These are phyloP conservation scores for Potamarius usumacintae DNA, from an alignment of 2,113 vertebrate genomes.

Conservation along the genomic window DNA sequence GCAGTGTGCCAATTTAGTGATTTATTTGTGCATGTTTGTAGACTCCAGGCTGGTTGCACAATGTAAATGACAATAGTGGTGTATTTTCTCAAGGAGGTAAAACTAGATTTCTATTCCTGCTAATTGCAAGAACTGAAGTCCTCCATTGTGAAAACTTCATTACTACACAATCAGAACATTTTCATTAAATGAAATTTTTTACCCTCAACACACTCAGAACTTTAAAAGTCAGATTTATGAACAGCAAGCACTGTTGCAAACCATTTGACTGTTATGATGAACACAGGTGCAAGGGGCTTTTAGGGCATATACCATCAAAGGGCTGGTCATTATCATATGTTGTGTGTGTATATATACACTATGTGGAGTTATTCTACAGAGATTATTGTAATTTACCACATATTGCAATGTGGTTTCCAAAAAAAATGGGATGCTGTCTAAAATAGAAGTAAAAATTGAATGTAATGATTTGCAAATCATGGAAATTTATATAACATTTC, in stretches of 20 bases:
- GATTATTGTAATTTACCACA: neutral
- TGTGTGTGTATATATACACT: neutral
- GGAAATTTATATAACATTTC: too few relatives aligned
- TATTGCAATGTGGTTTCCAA: neutral
- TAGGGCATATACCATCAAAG: neutral
- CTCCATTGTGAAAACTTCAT: neutral
- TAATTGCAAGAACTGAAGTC: neutral
- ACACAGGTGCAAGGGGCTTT: neutral
- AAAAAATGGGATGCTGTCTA: too few relatives aligned
- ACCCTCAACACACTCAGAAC: neutral
- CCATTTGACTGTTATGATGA: neutral
- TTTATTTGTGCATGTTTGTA: neutral
- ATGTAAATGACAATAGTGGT: neutral
- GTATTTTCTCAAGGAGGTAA: neutral
- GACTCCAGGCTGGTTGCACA: neutral
- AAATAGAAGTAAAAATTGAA: too few relatives aligned
- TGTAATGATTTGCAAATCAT: too few relatives aligned
- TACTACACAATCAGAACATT: neutral
- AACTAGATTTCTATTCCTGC: neutral
- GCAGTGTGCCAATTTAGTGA: neutral
- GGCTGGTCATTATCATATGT: neutral
- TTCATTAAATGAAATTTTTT: neutral
- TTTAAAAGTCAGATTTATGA: neutral
- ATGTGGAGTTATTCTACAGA: neutral
- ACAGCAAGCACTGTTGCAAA: neutral